Conservation (phyloP, 2,888 invertebrate species). For the Drosophila algonquin region DNA sequence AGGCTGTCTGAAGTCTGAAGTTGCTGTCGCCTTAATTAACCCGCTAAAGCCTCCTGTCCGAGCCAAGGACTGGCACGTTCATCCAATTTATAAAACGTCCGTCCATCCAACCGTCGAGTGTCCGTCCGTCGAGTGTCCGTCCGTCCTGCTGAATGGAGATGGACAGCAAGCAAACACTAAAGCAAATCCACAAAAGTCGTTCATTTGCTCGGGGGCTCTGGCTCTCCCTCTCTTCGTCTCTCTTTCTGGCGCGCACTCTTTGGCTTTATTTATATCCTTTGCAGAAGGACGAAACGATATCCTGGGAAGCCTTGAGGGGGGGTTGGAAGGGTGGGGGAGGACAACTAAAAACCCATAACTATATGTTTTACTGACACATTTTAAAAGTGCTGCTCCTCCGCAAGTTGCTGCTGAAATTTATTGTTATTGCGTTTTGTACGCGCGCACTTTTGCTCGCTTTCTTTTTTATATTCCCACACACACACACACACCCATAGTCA, state of each 20-base stretch:
- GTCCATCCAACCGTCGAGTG: no score
- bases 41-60: constrained; percentile 55
- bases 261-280: constrained; percentile 61
- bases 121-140: background rate
- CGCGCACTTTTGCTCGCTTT: constrained; percentile 31
- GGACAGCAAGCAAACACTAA: constrained; percentile 35
- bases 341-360: constrained; percentile 72
- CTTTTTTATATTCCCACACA: constrained; percentile 4
- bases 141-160: background rate
- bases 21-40: constrained; percentile 62
- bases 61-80: constrained; percentile 47
- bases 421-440: constrained; percentile 64
- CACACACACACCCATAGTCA: no score
- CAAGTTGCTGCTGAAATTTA: constrained; percentile 71
- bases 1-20: constrained; percentile 33
- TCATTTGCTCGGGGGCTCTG: constrained; percentile 57
- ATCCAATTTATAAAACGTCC: constrained; percentile 59
- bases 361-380: constrained; percentile 76
- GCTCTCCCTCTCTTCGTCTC: constrained; percentile 30
- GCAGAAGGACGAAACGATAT: constrained; percentile 51
- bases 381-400: constrained; percentile 69
- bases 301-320: constrained; percentile 5
- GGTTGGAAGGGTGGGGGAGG: constrained; percentile 5
- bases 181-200: constrained; percentile 66
- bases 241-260: constrained; percentile 5